phyloP scores from a whole-genome alignment of 2,888 invertebrate genomes.

The Coelinius sp. region DNA sequence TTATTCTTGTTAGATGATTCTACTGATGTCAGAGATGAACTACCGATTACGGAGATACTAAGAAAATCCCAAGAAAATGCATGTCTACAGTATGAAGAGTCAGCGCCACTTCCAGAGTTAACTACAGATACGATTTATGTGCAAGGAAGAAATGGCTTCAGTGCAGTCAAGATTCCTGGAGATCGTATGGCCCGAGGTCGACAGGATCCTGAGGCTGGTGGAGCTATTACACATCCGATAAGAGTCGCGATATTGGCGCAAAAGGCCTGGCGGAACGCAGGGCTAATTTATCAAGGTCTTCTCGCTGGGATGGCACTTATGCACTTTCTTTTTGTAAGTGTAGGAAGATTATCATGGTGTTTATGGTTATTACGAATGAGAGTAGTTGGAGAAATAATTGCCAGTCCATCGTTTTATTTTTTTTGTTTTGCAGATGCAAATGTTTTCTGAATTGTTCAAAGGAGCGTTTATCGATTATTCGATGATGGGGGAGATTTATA shows the following conservation, averaged over 20 bases:
- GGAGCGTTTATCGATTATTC: conserved; percentile 57
- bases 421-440: conserved; percentile 55
- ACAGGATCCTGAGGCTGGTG: conserved; percentile 22
- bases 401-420: not conserved
- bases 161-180: conserved; percentile 59
- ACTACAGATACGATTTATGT: conserved; percentile 66
- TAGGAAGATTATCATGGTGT: not conserved
- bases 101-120: conserved; percentile 57
- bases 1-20: conserved; percentile 3
- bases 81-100: conserved; percentile 59
- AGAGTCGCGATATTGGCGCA: conserved; percentile 64
- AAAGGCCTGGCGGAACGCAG: conserved; percentile 58
- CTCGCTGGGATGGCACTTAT: conserved; percentile 66
- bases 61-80: conserved; percentile 58
- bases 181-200: conserved; percentile 38
- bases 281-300: conserved; percentile 65
- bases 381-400: not conserved
- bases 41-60: conserved; percentile 66
- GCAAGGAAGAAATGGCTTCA: conserved; percentile 65
- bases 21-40: conserved; percentile 47
- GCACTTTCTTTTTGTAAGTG: conserved; percentile 64
- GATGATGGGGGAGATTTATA: conserved; percentile 58
- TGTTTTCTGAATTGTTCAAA: conserved; percentile 53
- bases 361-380: not conserved
- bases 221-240: conserved; percentile 53